Evolutionary conservation across 30 jellyfish, hydroid and myxozoan species (phyloP), one percentile per base, ranked within the genome.

Genomic region (Mastigias papua): DNA sequence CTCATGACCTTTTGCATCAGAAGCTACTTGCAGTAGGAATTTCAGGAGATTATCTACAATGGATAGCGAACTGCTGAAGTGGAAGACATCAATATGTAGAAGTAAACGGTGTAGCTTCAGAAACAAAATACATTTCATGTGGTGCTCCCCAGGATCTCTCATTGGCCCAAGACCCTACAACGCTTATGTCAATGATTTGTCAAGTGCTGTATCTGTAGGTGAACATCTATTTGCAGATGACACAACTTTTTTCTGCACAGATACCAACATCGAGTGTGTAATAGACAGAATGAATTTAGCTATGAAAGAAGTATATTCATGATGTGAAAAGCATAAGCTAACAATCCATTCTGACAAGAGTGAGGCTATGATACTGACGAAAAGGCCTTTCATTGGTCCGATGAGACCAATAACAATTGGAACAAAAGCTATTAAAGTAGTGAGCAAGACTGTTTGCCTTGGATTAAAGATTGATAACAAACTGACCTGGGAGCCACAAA

Each of bases 121-220:
- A 42, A 42, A 42, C 54, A 62, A 62, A 68, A 19, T 20, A 42
- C 57, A 30, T 69, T 62, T 73, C 26, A 58, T 85, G 80, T 46
- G 91, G 95, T 4, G 91, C 74, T 42, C 90, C 95, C 5, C 95
- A 86, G 95, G 95, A 75, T 86, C 95, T 66, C 37, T 86, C 1
- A 61, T 86, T 16, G 95, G 95, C 57, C 95, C 91, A 21, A 64
- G 66, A 48, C 86, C 20, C 34, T 86, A 58, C 65, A 37, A 66
- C 31, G 67, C 60, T 2, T 48, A 86, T 76, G 91, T 84, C 48
- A 73, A 84, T 61, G 93, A 84, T 77, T 34, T 84, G 89, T 81
- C 93, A 34, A 48, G 66, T 69, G 54, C 78, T 50, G 32, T 31
- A 0, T 26, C 26, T 51, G 89, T 34, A 23, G 76, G 78, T 10